phyloP scores from a whole-genome alignment of 1,140 invertebrate genomes.

The Drosophila ambigua region DNA sequence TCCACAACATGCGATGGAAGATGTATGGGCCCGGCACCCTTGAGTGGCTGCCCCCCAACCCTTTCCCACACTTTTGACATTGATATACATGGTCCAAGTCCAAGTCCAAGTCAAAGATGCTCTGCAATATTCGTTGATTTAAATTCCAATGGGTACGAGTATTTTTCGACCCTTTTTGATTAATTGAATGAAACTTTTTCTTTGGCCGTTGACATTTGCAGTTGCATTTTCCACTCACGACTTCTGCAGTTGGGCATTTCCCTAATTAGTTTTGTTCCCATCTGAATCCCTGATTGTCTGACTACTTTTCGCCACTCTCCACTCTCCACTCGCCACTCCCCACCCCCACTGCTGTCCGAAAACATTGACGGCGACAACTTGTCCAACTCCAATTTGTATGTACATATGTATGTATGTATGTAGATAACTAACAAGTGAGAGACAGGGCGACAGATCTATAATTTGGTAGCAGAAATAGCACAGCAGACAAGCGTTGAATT shows the following conservation, averaged over 20 bases:
- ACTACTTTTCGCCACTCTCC: background rate
- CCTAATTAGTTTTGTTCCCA: conserved; percentile 57
- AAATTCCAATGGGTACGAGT: conserved; percentile 9
- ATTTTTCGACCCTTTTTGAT: background rate
- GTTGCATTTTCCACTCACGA: background rate
- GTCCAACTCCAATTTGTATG: conserved; percentile 34
- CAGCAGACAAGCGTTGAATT: conserved; percentile 37
- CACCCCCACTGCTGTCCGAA: background rate
- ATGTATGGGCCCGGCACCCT: conserved; percentile 12
- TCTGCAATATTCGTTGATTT: background rate
- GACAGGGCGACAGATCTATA: conserved; percentile 23
- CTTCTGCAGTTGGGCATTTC: conserved; percentile 33
- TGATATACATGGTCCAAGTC: conserved; percentile 10
- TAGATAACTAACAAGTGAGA: background rate
- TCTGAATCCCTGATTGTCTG: too few relatives aligned
- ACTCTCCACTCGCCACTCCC: background rate
- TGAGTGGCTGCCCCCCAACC: conserved; percentile 1
- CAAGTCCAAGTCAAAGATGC: background rate
- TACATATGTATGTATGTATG: too few relatives aligned
- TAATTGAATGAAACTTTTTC: conserved; percentile 19
- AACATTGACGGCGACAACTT: conserved; percentile 56
- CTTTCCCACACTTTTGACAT: background rate
- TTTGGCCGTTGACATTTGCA: too few relatives aligned
- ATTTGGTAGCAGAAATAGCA: conserved; percentile 28
- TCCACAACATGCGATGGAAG: conserved; percentile 2